A percentile compares a stretch with the other conserved stretches of the same genome.
These are phyloP conservation scores for Cinclus mexicanus DNA, from an alignment of 2,113 vertebrate species.

Conservation along the genomic window DNA sequence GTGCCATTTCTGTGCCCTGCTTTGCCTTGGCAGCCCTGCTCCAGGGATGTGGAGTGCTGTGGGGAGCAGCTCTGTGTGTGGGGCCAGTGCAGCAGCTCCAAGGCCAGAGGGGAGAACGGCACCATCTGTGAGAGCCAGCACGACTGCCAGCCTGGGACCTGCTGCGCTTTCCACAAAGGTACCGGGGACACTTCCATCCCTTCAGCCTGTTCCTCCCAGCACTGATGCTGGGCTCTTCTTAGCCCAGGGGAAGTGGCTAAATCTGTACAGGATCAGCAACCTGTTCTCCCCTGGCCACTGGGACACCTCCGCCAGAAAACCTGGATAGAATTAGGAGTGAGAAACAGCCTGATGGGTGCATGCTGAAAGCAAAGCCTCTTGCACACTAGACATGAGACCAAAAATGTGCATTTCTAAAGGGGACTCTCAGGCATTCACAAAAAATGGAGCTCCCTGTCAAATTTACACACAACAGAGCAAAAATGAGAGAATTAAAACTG, in stretches of 20 bases:
- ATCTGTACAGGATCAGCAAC: not conserved
- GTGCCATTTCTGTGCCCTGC: not conserved
- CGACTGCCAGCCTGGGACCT: conserved; percentile 83
- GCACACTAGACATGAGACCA: not conserved
- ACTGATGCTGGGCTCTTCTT: not conserved
- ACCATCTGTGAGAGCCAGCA: conserved; percentile 89
- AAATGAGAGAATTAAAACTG: not conserved
- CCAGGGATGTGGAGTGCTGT: conserved; percentile 87
- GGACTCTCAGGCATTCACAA: not conserved
- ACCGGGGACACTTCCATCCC: not conserved
- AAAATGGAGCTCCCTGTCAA: not conserved
- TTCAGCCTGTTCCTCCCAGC: not conserved
- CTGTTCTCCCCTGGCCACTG: not conserved
- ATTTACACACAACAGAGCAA: not conserved
- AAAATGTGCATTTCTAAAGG: not conserved
- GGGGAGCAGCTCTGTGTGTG: conserved; percentile 86
- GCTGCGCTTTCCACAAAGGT: conserved; percentile 92
- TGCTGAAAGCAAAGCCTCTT: not conserved
- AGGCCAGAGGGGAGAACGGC: conserved; percentile 82
- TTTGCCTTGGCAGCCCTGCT: conserved; percentile 76
- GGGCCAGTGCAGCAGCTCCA: conserved; percentile 82
- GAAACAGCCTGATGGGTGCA: not conserved
- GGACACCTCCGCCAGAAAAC: not conserved
- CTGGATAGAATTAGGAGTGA: not conserved
- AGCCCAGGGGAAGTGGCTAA: not conserved